Percentiles rank a stretch among this genome's conserved stretches.
Evolutionary conservation across 2,888 invertebrate genomes (phyloP).

Genomic region (Miltochrista miniata): DNA sequence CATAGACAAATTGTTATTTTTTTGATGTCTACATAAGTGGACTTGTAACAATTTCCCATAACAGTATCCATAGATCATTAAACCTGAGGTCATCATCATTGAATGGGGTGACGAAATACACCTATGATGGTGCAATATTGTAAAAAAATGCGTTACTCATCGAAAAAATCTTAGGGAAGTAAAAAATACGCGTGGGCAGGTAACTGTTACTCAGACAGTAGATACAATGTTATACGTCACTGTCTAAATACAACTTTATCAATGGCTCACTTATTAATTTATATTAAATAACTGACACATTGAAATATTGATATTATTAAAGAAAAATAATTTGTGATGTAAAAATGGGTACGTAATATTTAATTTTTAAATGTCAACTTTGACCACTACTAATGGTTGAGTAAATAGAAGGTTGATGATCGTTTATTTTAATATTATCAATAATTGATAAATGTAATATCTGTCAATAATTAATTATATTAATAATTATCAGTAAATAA

Average conservation of each 20-base stretch:
- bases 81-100: slow-evolving; percentile 43
- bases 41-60: slow-evolving; percentile 14
- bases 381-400: no score
- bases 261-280: slow-evolving; percentile 50
- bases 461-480: no score
- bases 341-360: no score
- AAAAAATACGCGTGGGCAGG: slow-evolving; percentile 62
- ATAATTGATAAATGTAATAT: no score
- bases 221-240: slow-evolving; percentile 44
- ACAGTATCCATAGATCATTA: slow-evolving; percentile 38
- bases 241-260: slow-evolving; percentile 38
- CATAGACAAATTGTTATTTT: background rate
- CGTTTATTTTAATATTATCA: no score
- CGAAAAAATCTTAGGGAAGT: slow-evolving; percentile 42
- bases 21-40: no score
- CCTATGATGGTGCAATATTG: slow-evolving; percentile 46
- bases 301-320: no score
- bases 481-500: no score
- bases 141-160: slow-evolving; percentile 60
- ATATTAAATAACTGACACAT: no score
- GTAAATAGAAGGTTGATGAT: no score
- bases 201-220: slow-evolving; percentile 56
- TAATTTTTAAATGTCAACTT: no score
- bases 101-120: slow-evolving; percentile 24
- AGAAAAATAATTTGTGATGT: no score